Evolutionary conservation across 2,888 invertebrate genomes (phyloP), one percentile per base, ranked within the genome.

Genomic region (Gonocerus acuteangulatus): DNA sequence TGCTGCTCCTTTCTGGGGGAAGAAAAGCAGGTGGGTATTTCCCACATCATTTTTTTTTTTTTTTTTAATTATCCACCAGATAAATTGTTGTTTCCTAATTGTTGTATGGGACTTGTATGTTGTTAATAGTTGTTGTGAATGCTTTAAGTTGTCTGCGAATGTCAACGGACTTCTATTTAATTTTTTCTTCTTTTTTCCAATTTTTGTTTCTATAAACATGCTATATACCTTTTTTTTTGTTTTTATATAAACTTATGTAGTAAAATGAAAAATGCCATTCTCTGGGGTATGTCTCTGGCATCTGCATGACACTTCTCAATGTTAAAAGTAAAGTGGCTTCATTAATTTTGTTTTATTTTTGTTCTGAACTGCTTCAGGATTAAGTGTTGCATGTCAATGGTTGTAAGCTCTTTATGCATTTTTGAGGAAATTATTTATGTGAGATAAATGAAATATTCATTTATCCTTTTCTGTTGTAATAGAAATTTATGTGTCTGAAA

Each of bases 331-430:
- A 39, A 4, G 4, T 39, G 4, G 39, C 39, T 39, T 39, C 39
- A 39, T 39, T 39, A 39, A 4, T 39, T 15, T 39, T 39, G 3
- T 39, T 39, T n/a, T 39, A 9, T 47, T 2, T 42, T 39, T 16
- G 4, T 54, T 23, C 11, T 42, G 16, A 34, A 54, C 15, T 42
- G 42, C 42, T n/a, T 22, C n/a, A 42, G 7, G n/a, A 39, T n/a
- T 54, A 54, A 42, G 42, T 54, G 54, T 54, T 54, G 54, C 54
- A 54, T 54, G 54, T 54, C 32, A 54, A 16, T 21, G 39, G 54
- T 54, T 39, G 39, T 39, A 39, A 39, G 39, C 39, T 39, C 39
- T 39, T 39, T 39, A 39, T 39, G 39, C 39, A 39, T 39, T 39
- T 27, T 39, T 39, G 39, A 9, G 4, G 32, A 32, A 32, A 32